These are phyloP conservation scores for Drosophila bipectinata DNA, from an alignment of 1,140 invertebrate genomes.

Conservation along the genomic window DNA sequence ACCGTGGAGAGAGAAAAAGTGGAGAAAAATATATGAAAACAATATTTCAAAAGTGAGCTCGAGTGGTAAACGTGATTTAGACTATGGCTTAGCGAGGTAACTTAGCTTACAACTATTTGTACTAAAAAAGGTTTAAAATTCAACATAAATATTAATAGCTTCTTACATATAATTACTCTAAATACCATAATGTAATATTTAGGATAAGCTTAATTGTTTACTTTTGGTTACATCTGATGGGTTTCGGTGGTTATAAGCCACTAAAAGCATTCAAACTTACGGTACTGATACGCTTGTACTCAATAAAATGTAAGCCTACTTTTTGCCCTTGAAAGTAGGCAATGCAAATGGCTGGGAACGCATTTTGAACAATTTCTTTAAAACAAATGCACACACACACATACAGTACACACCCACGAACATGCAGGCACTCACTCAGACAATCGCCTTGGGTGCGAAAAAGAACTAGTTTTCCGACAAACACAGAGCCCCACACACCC, in stretches of 20 bases:
- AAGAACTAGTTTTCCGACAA: slow-evolving; percentile 34
- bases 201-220: not conserved
- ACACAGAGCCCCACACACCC: slow-evolving; percentile 2
- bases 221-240: not conserved
- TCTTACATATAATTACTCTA: not conserved
- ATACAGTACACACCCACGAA: not conserved
- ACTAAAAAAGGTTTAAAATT: not conserved
- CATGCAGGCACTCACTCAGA: slow-evolving; percentile 37
- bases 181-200: not conserved
- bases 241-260: slow-evolving; percentile 19
- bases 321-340: slow-evolving; percentile 52
- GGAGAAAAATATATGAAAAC: slow-evolving; percentile 48
- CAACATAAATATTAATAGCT: not conserved
- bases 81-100: slow-evolving; percentile 20
- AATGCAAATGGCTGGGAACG: slow-evolving; percentile 45
- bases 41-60: slow-evolving; percentile 39
- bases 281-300: slow-evolving; percentile 14
- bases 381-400: slow-evolving; percentile 41
- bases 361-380: slow-evolving; percentile 30
- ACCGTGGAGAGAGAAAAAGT: slow-evolving; percentile 47
- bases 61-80: slow-evolving; percentile 29
- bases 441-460: slow-evolving; percentile 40
- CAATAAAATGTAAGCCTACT: slow-evolving; percentile 9
- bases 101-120: slow-evolving; percentile 14
- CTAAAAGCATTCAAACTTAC: slow-evolving; percentile 35